These are phyloP conservation scores for Aleiodes sp. DNA, from an alignment of 1,140 invertebrate species.

Conservation along the genomic window DNA sequence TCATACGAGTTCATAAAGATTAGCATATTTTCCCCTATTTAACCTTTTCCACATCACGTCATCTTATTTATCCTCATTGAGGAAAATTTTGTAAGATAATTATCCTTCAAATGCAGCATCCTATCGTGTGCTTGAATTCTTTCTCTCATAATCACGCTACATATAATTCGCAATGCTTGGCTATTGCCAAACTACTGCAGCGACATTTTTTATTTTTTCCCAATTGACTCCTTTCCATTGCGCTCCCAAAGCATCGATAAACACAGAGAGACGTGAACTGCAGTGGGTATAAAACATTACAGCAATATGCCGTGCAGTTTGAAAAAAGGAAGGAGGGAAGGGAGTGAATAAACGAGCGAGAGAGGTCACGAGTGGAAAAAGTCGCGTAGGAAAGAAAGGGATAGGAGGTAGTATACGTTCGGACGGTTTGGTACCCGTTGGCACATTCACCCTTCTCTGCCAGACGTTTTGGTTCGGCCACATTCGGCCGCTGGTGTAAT, in stretches of 20 bases:
- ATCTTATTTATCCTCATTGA: too few relatives aligned
- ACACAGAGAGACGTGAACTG: too few relatives aligned
- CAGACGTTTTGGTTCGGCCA: conserved; percentile 10
- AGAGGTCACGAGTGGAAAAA: conserved; percentile 36
- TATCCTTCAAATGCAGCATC: too few relatives aligned
- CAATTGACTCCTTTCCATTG: not conserved
- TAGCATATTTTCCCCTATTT: too few relatives aligned
- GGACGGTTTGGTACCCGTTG: conserved; percentile 10
- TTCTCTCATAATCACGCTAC: too few relatives aligned
- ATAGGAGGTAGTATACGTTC: not conserved
- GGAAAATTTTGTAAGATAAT: too few relatives aligned
- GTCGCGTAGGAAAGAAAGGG: conserved; percentile 7
- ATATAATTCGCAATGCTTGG: too few relatives aligned
- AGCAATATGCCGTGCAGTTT: conserved; percentile 16
- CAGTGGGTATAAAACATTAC: not conserved
- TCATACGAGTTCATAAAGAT: too few relatives aligned
- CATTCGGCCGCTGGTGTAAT: conserved; percentile 28
- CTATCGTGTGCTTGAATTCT: too few relatives aligned
- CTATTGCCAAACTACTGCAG: not conserved
- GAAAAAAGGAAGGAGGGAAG: conserved; percentile 31
- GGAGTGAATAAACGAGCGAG: conserved; percentile 26
- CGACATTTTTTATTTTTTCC: not conserved
- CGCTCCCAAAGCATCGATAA: not conserved
- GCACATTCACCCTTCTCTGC: conserved; percentile 34
- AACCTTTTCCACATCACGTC: too few relatives aligned